These are phyloP conservation scores for Lepidostoma basale DNA, from an alignment of 1,140 invertebrate species.

Conservation along the genomic window DNA sequence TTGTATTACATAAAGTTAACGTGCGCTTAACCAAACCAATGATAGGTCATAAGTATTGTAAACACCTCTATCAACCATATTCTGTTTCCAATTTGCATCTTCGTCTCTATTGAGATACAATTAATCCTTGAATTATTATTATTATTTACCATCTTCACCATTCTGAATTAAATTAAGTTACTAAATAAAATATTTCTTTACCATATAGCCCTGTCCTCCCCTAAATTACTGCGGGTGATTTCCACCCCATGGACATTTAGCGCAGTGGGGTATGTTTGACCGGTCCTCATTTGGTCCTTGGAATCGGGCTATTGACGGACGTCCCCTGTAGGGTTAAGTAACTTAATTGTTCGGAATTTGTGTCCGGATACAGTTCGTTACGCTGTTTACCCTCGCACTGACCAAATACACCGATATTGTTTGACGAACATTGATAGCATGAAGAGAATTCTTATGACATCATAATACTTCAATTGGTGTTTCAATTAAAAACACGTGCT, in stretches of 20 bases:
- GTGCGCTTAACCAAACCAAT: too few species aligned
- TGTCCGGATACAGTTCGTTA: slow-evolving; percentile 41
- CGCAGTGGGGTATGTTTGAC: background rate
- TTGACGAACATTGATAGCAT: slow-evolving; percentile 1
- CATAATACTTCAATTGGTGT: too few species aligned
- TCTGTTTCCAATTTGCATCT: too few species aligned
- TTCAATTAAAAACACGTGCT: too few species aligned
- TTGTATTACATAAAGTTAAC: too few species aligned
- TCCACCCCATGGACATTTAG: background rate
- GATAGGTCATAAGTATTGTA: too few species aligned
- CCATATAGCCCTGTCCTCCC: background rate
- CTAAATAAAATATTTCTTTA: background rate
- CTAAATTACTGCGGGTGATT: slow-evolving; percentile 3
- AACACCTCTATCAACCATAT: too few species aligned
- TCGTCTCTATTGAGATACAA: too few species aligned
- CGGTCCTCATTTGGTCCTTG: background rate
- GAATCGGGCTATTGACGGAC: slow-evolving; percentile 13
- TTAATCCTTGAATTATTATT: too few species aligned
- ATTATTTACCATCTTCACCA: too few species aligned
- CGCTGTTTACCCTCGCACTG: slow-evolving; percentile 41
- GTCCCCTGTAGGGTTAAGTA: slow-evolving; percentile 33
- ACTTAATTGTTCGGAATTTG: slow-evolving; percentile 44
- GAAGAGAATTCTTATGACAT: too few species aligned
- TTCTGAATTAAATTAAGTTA: background rate
- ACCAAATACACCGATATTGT: background rate